Evolutionary conservation across 2,113 vertebrate species (phyloP).

Genomic region (Mesitornis unicolor): DNA sequence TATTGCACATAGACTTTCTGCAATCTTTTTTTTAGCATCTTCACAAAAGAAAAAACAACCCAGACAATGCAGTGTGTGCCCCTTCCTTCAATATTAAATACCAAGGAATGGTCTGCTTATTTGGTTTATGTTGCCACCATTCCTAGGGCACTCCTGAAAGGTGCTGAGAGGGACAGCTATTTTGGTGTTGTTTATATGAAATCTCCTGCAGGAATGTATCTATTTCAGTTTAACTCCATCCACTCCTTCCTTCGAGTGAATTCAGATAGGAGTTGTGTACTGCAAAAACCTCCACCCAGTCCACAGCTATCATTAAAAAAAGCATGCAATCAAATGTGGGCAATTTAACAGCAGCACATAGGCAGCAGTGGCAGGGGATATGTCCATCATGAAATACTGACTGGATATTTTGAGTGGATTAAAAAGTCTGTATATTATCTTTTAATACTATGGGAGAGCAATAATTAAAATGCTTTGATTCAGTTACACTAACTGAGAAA

Average conservation of each 20-base stretch:
- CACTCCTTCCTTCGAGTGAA: background rate
- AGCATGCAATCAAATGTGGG: accelerated
- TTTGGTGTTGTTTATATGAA: background rate
- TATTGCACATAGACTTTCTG: background rate
- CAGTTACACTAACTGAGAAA: background rate
- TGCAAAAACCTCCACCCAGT: background rate
- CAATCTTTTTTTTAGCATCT: background rate
- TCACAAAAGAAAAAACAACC: background rate
- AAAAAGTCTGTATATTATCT: background rate
- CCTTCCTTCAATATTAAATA: background rate
- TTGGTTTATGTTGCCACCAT: background rate
- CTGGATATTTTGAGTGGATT: background rate
- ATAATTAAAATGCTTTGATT: background rate
- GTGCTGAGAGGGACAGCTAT: background rate
- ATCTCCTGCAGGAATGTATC: background rate
- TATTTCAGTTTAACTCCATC: background rate
- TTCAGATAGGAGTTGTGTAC: background rate
- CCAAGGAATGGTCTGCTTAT: background rate
- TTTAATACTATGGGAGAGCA: background rate
- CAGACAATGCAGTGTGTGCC: background rate
- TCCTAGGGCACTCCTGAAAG: background rate
- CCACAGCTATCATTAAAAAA: accelerated
- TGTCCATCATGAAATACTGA: background rate
- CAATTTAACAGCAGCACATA: background rate
- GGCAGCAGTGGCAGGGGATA: background rate